Evolutionary conservation across 2,888 invertebrate species (phyloP).

Genomic region (Dasypogon diadema): DNA sequence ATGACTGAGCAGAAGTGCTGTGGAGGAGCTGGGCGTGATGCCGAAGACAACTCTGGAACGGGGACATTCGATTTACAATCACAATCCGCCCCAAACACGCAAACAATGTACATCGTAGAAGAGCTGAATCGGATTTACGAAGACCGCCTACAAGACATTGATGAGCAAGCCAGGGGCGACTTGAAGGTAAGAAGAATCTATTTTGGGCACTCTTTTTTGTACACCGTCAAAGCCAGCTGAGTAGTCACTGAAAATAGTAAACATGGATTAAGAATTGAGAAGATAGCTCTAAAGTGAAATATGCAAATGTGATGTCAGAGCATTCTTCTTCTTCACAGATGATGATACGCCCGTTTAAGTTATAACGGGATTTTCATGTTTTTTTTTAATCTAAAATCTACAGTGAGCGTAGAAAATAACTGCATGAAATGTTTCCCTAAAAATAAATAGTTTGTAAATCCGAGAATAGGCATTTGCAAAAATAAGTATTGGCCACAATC

Average conservation of each 20-base stretch:
- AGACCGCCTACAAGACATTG: constrained; percentile 72
- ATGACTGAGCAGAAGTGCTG: neutral
- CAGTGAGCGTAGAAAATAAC: too few species aligned
- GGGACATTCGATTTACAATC: neutral
- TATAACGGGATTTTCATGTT: too few species aligned
- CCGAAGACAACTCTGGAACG: neutral
- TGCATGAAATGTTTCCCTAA: too few species aligned
- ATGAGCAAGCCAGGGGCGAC: constrained; percentile 69
- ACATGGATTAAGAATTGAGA: too few species aligned
- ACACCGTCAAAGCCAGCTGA: constrained; percentile 25
- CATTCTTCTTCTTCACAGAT: neutral
- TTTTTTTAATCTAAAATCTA: too few species aligned
- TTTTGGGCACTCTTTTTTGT: neutral
- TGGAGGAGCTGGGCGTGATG: neutral
- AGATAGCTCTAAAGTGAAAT: neutral
- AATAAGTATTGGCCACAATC: too few species aligned
- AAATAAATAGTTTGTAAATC: too few species aligned
- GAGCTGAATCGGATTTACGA: constrained; percentile 76
- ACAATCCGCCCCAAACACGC: neutral
- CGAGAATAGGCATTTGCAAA: too few species aligned
- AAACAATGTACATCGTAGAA: constrained; percentile 57
- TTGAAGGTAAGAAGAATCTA: constrained; percentile 24
- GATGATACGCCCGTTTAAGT: too few species aligned
- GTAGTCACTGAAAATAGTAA: neutral
- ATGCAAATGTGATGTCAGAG: neutral